Base-by-base conservation (phyloP, 2,113 vertebrate species). In the Narcine bancroftii region DNA sequence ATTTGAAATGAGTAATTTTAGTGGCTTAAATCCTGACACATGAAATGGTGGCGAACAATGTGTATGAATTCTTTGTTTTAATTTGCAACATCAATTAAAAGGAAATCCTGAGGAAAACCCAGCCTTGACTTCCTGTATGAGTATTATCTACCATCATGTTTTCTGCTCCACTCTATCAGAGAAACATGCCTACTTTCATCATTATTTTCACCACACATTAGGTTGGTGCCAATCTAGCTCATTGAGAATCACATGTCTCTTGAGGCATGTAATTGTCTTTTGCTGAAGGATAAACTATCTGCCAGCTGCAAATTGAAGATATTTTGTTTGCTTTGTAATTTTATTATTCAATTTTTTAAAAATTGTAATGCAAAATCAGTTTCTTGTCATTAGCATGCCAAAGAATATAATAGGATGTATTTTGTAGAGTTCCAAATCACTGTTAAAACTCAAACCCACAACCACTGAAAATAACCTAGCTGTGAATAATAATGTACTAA, bases 101-200 rank as follows among this genome's bases (percentile, higher is more conserved):
- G 79, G 47, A 53, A 83, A 83, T 53, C 79, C 79, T 83, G 79
- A 53, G 29, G 47, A 50, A 83, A 83, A n/a, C 79, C 79, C 24
- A 53, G 77, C 26, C 79, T 83, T 53, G 6, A 3, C 47, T 83
- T 83, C 79, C 79, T 83, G 79, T 83, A 47, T 53, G 79, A 11
- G 50, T 83, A 33, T n/a, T 83, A 83, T 83, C 39, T 83, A 11
- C 79, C 29, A 6, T n/a, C 10, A 6, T 81, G 77, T 79, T 53
- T 77, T 53, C 29, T 53, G 45, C 79, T 33, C 76, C 42, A 0
- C 26, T 29, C 47, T 26, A 53, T 9, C 24, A 13, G 45, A 81
- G 33, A 77, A 83, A 56, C 50, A 83, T 83, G 50, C 5, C 9
- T 29, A 47, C 79, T 17, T 83, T 50, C 47, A 53, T 83, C 47